Evolutionary conservation across 2,797 vertebrate species (phyloP).

Genomic region (Petrocephalus sullivani): DNA sequence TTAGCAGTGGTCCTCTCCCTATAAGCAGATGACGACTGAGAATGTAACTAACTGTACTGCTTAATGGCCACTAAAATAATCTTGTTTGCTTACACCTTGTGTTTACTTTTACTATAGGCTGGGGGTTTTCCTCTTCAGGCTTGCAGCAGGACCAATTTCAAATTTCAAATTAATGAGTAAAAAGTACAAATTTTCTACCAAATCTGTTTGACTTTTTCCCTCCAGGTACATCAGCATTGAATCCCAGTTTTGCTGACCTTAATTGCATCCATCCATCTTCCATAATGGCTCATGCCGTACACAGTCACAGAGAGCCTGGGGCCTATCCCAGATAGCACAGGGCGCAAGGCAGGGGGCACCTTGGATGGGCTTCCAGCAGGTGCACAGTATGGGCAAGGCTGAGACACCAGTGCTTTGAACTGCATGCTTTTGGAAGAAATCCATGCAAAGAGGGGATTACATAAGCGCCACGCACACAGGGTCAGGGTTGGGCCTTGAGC

Average conservation of each 20-base stretch:
- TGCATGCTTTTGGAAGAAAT: not conserved
- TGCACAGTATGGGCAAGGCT: not conserved
- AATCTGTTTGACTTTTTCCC: not conserved
- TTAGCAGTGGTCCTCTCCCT: not conserved
- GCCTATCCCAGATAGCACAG: not conserved
- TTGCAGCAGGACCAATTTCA: not conserved
- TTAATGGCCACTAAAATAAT: not conserved
- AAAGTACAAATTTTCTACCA: not conserved
- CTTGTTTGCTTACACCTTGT: not conserved
- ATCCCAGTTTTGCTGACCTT: conserved; percentile 3
- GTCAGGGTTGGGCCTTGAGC: not conserved
- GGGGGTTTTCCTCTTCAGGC: not conserved
- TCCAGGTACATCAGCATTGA: not conserved
- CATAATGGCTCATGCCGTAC: not conserved
- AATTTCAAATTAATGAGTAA: not conserved
- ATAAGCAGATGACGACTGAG: not conserved
- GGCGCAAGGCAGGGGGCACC: not conserved
- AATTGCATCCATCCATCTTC: not conserved
- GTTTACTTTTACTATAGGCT: not conserved
- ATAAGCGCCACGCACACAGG: not conserved
- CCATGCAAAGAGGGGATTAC: not conserved
- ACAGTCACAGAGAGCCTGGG: not conserved
- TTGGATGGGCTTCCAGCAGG: not conserved
- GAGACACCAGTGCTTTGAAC: not conserved
- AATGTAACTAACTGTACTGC: not conserved